These are phyloP conservation scores for Anseranas semipalmata DNA, from an alignment of 2,113 vertebrate species.

Conservation along the genomic window DNA sequence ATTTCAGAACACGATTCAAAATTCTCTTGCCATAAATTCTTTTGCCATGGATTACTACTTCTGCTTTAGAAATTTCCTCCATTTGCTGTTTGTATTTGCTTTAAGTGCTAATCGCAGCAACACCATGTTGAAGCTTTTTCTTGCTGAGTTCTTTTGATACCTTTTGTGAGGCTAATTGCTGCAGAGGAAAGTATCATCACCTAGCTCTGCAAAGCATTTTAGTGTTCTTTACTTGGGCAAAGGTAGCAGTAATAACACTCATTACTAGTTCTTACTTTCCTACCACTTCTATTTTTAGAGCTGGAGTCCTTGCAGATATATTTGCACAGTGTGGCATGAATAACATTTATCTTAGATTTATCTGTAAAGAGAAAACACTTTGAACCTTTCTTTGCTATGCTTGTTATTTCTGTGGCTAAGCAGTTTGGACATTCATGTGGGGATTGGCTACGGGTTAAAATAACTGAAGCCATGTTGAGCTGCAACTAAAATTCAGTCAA, in stretches of 20 bases:
- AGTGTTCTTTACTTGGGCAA: background rate
- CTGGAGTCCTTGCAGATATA: slow-evolving; percentile 9
- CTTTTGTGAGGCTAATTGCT: background rate
- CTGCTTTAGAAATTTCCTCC: background rate
- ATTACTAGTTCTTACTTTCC: background rate
- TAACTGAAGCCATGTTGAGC: background rate
- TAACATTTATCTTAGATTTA: slow-evolving; percentile 45
- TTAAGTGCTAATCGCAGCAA: background rate
- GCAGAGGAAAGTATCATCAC: background rate
- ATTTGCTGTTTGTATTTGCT: background rate
- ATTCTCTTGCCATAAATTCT: background rate
- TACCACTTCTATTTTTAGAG: slow-evolving; percentile 5
- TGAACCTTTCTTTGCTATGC: slow-evolving; percentile 44
- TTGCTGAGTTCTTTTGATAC: background rate
- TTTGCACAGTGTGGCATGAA: slow-evolving; percentile 30
- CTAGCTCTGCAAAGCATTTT: background rate
- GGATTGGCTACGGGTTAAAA: slow-evolving; percentile 54
- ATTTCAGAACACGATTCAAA: background rate
- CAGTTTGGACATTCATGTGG: slow-evolving; percentile 11
- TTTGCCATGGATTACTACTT: background rate
- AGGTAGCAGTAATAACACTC: background rate
- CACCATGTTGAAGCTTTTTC: background rate
- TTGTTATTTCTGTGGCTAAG: slow-evolving; percentile 56
- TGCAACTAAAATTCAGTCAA: slow-evolving; percentile 32
- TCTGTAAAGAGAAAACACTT: slow-evolving; percentile 32